These are phyloP conservation scores for Cyphomyrus plagiostoma DNA, from an alignment of 2,113 vertebrate genomes.

Conservation along the genomic window DNA sequence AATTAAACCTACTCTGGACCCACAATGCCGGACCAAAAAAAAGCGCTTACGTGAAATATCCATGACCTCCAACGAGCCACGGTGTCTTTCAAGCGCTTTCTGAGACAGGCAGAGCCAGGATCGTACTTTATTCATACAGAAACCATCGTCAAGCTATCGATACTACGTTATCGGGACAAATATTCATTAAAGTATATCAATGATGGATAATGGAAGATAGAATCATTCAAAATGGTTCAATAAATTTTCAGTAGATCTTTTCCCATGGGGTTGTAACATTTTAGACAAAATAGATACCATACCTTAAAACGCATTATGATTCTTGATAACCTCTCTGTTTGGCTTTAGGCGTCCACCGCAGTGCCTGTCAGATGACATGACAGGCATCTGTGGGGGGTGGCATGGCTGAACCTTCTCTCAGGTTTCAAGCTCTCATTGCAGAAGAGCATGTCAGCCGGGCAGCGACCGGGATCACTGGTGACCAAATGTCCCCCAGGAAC, in stretches of 20 bases:
- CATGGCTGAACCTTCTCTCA: not conserved
- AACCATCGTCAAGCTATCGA: not conserved
- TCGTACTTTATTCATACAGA: too few species aligned
- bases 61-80: constrained; percentile 41
- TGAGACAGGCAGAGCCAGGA: not conserved
- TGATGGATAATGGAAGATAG: not conserved
- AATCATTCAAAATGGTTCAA: not conserved
- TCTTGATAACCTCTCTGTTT: not conserved
- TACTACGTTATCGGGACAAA: not conserved
- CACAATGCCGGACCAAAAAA: constrained; percentile 43
- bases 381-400: not conserved
- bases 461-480: not conserved
- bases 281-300: not conserved
- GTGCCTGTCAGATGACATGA: not conserved
- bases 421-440: not conserved
- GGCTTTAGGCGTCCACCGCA: not conserved
- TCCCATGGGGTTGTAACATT: not conserved
- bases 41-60: constrained; percentile 42
- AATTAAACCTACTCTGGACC: constrained; percentile 49
- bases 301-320: not conserved
- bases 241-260: not conserved
- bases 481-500: not conserved
- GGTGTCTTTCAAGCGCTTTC: constrained; percentile 29
- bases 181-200: not conserved
- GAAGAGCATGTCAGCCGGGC: not conserved